Evolutionary conservation across 2,888 invertebrate genomes (phyloP), one percentile per base, ranked within the genome.

Genomic region (Ormyrus rosae): DNA sequence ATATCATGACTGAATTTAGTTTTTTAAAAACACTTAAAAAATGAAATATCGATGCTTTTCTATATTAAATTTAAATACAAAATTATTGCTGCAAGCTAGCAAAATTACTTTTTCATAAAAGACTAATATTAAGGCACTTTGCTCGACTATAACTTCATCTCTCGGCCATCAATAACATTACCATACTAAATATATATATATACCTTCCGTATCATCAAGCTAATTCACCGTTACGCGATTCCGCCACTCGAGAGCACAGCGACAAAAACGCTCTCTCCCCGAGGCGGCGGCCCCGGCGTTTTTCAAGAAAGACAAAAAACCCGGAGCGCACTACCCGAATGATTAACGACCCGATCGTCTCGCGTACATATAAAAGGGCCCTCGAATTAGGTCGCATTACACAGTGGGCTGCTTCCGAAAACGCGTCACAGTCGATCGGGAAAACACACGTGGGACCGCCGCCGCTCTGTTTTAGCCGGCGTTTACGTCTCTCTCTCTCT

Each of bases 321-420:
- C 19, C 19, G 53, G 55, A 56, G 60, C 53, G 19, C 19, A 19
- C 19, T 19, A 1, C 19, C 55, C 6, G 60, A 48, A 78, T 81
- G 81, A 81, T 78, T 75, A 78, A 81, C 81, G 81, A 81, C 56
- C 6, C 3, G 19, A 19, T n/a, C 45, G 51, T 45, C 19, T 19
- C 10, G 53, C 11, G 34, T 13, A n/a, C n/a, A 56, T 8, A 69
- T 63, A 78, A 81, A 78, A 78, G 75, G 71, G 9, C 68, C 78
- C 6, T 63, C 75, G 78, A 81, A 78, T 81, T 81, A 81, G 81
- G 72, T 65, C 71, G 74, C 61, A 70, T 81, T 69, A 74, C 73
- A 74, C 70, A 50, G 67, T 19, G 34, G 81, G 67, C n/a, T n/a
- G 81, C 34, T 46, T 50, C 19, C 53, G 50, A 48, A 19, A 48